Base-by-base conservation (phyloP, 2,888 invertebrate genomes). In the Lasioglossum zephyrum region DNA sequence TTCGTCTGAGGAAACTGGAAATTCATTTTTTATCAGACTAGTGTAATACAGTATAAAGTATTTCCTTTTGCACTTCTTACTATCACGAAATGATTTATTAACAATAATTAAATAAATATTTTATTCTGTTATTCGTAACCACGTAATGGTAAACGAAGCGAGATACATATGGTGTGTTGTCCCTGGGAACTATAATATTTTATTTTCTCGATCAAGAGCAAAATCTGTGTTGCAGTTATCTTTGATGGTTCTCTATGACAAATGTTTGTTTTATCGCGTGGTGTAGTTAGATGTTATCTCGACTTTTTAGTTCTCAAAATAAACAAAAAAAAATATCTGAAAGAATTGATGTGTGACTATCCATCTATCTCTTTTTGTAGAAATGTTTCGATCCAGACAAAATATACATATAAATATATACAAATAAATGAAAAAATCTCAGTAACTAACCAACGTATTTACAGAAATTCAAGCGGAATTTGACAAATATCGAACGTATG, bases 191-290 rank as follows among this genome's bases (percentile, higher is more conserved):
- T 26, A 60, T 13, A 5, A 63, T 63, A 63, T 63, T 63, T 63
- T 63, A 63, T 63, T 31, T 63, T 63, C 63, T 63, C 63, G 16
- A 16, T 63, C 26, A 31, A 63, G 31, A 63, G 31, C 63, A 31
- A 63, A 63, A 63, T 63, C 63, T 63, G 63, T 31, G n/a, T 18
- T 63, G 63, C 63, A 31, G 63, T 63, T 63, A 63, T 31, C 31
- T 63, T 63, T 18, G 63, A 63, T 63, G n/a, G 63, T 16, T 31
- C 31, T 31, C 8, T 63, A 6, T 63, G 63, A 63, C 63, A 63
- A 63, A 63, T 63, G 63, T 31, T 31, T 63, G 63, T 31, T 31
- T 63, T 63, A 63, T 63, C 63, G 31, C 31, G 63, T 8, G 31
- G 16, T 63, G 31, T 63, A 63, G 63, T 31, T 18, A 31, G 31